Base-by-base conservation (phyloP, 37 sponge, comb jelly and placozoan genomes). In the Tethya wilhelma region DNA sequence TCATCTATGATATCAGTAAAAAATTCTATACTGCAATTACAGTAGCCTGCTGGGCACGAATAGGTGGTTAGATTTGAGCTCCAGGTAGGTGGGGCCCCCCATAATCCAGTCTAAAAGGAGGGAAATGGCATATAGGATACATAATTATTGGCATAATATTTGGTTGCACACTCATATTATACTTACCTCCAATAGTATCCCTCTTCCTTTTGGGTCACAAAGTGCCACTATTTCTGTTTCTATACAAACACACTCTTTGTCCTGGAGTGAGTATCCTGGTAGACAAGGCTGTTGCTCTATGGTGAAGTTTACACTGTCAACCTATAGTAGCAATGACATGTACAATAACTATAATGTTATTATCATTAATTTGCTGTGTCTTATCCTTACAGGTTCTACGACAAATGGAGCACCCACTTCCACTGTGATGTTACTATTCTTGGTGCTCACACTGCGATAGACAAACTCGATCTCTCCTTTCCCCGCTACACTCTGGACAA, bases 51-150 rank as follows among this genome's bases (percentile, higher is more conserved):
- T 9, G 80, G 80, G 28, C 80, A 79, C 2, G 38, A 9, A 40
- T 67, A 41, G 9, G 80, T 56, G 8, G 69, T 59, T 23, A 79
- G 37, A 4, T 31, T 22, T 14, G 58, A 22, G n/a, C 70, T 69
- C 70, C 70, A 69, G 59, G 31, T 38, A 2, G 80, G 80, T 36
- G 70, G 69, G 2, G 80, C 80, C 20, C 58, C 80, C 69, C 69
- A 79, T 19, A 69, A 23, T 40, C 80, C 80, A 67, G 46, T 59
- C 80, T 79, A 43, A 23, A 7, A 8, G 53, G 53, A 49, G 53
- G 53, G 53, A 49, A 49, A 49, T n/a, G n/a, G n/a, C n/a, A n/a
- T n/a, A n/a, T n/a, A n/a, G n/a, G n/a, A n/a, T 49, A 49, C 14
- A 49, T 14, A 9, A 9, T 14, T 19, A 14, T 14, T 49, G 53